Evolutionary conservation across 1,140 invertebrate species (phyloP), one percentile per base, ranked within the genome.

Genomic region (Odontomachus brunneus): DNA sequence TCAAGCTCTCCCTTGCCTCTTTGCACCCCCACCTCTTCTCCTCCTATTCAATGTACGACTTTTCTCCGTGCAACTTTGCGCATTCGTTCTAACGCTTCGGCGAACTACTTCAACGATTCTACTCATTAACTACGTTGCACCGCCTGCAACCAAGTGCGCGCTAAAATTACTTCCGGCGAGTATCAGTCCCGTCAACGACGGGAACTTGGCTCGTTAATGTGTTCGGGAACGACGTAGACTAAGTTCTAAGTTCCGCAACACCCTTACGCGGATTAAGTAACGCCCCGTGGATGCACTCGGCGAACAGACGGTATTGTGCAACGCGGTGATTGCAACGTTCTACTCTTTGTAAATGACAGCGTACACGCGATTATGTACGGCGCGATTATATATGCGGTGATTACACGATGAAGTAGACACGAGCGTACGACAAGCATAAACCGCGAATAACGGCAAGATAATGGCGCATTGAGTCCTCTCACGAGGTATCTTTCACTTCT

Each of bases 131-230:
- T 48, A 33, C 83, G 62, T 63, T 65, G 55, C 59, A 53, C 51
- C 26, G 38, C 38, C 29, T 72, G 82, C 84, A 84, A 83, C 75
- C 33, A 84, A 55, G 66, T 51, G 57, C 53, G 49, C 71, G 71
- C 63, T 83, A 83, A 85, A 85, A 85, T 85, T 85, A 85, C 84
- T 85, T 29, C 53, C 26, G 19, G 65, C n/a, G 57, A 57, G 81
- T 83, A 78, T 83, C 69, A 48, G 59, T 11, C 9, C 24, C 62
- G 80, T 74, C 62, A 80, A 80, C 80, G 72, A 75, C 80, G 82
- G 29, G 59, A 85, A 85, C 84, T 85, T 85, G 84, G 82, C 82
- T 85, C 84, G 84, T 85, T 85, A 85, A 78, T 83, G 51, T 22
- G 71, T 38, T 65, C 19, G 65, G 55, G 78, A 84, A 76, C 73